These are phyloP conservation scores for Sitobion miscanthi DNA, from an alignment of 1,140 invertebrate species.

Conservation along the genomic window DNA sequence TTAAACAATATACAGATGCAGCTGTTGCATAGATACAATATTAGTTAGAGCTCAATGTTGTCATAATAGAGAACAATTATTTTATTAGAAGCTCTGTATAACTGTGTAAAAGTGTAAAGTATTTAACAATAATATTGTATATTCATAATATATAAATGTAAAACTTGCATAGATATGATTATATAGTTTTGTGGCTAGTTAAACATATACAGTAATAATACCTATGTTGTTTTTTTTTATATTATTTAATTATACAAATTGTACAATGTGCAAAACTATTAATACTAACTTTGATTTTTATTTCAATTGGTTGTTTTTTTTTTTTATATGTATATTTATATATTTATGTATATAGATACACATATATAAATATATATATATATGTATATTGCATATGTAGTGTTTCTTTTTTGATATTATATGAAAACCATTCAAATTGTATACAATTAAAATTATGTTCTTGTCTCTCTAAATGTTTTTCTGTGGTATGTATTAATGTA, in stretches of 20 bases:
- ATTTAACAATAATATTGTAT: constrained; percentile 36
- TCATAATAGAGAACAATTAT: constrained; percentile 51
- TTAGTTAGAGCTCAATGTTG: constrained; percentile 51
- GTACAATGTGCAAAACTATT: constrained; percentile 31
- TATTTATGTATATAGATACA: constrained; percentile 3
- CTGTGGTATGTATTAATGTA: not conserved
- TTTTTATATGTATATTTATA: not conserved
- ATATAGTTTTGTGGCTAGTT: constrained; percentile 51
- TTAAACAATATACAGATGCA: not conserved
- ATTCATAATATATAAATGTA: constrained; percentile 1
- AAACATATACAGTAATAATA: constrained; percentile 8
- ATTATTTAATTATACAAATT: constrained; percentile 40
- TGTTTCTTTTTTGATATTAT: constrained; percentile 37
- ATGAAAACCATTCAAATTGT: constrained; percentile 9
- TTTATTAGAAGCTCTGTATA: constrained; percentile 52
- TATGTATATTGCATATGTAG: not conserved
- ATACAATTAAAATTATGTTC: constrained; percentile 37
- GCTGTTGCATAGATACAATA: constrained; percentile 38
- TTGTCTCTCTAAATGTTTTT: constrained; percentile 45
- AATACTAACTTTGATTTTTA: constrained; percentile 48
- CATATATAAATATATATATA: not conserved
- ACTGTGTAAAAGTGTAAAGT: constrained; percentile 54
- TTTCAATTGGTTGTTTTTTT: constrained; percentile 43
- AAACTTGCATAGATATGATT: constrained; percentile 19
- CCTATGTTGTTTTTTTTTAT: constrained; percentile 32